phyloP scores from a whole-genome alignment of 2,797 vertebrate genomes.

The Notolepis coatsorum region DNA sequence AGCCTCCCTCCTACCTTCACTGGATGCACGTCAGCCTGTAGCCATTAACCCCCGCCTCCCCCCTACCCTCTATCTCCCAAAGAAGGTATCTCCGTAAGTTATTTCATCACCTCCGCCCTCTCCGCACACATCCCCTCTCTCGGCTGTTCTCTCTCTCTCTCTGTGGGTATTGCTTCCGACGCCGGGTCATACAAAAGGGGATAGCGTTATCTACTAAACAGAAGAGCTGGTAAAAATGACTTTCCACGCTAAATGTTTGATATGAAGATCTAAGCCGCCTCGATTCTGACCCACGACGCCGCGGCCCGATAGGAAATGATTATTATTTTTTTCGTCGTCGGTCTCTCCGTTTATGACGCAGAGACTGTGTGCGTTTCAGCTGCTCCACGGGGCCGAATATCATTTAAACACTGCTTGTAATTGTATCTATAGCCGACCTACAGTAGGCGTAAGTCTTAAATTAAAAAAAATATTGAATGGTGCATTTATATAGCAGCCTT shows the following conservation, averaged over 20 bases:
- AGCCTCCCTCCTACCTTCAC: slow-evolving; percentile 64
- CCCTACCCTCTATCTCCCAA: slow-evolving; percentile 59
- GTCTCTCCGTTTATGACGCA: slow-evolving; percentile 27
- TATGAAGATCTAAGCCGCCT: slow-evolving; percentile 88
- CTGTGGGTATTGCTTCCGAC: slow-evolving; percentile 70
- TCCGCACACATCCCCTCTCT: slow-evolving; percentile 66
- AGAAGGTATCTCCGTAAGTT: slow-evolving; percentile 81
- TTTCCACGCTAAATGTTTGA: slow-evolving; percentile 91
- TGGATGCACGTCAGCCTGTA: slow-evolving; percentile 56
- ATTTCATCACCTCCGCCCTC: slow-evolving; percentile 82
- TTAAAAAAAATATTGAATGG: too few species aligned
- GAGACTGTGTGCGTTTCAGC: slow-evolving; percentile 17
- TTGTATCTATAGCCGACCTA: too few species aligned
- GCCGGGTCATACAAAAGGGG: slow-evolving; percentile 89
- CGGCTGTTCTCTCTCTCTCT: slow-evolving; percentile 81
- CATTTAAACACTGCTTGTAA: too few species aligned
- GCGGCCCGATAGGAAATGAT: slow-evolving; percentile 61
- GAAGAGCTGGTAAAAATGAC: slow-evolving; percentile 89
- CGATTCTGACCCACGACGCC: slow-evolving; percentile 74
- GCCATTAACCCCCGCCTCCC: slow-evolving; percentile 69
- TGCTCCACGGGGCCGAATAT: too few species aligned
- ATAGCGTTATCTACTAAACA: slow-evolving; percentile 93
- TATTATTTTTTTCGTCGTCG: slow-evolving; percentile 47
- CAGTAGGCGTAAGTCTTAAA: too few species aligned
- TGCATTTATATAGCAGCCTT: too few species aligned